These are phyloP conservation scores for Leucophora obtusa DNA, from an alignment of 2,888 invertebrate species.

Conservation along the genomic window DNA sequence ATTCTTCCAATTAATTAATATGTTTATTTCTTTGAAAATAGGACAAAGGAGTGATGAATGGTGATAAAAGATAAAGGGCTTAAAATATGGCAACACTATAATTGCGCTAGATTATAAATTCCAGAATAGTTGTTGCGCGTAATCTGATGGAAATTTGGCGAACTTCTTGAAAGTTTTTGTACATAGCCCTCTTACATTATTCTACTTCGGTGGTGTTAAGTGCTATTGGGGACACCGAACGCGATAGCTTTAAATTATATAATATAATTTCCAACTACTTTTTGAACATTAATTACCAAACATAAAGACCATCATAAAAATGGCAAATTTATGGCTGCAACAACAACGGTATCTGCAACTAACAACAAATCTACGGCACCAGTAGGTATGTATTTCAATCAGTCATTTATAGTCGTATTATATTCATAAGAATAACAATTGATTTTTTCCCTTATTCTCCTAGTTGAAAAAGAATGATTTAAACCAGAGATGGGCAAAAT, in stretches of 20 bases:
- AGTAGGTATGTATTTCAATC: conserved; percentile 46
- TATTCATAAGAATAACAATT: conserved; percentile 47
- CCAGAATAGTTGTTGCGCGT: too few species aligned
- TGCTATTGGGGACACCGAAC: too few species aligned
- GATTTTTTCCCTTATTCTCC: conserved; percentile 14
- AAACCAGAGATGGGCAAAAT: neutral
- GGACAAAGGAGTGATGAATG: too few species aligned
- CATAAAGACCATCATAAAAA: neutral
- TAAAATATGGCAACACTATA: too few species aligned
- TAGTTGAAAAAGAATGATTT: neutral
- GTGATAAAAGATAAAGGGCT: too few species aligned
- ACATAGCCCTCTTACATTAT: too few species aligned
- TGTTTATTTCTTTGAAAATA: too few species aligned
- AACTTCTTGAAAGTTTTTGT: too few species aligned
- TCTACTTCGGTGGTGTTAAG: too few species aligned
- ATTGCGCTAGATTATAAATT: too few species aligned
- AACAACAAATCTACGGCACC: conserved; percentile 15
- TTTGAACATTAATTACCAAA: neutral
- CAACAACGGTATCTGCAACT: conserved; percentile 22
- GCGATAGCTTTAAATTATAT: neutral
- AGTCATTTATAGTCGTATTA: conserved; percentile 14
- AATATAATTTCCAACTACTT: neutral
- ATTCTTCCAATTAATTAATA: too few species aligned
- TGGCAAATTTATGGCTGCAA: conserved; percentile 12
- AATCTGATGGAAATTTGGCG: too few species aligned